Percentiles rank a stretch among this genome's conserved stretches.
Evolutionary conservation across 1,140 invertebrate species (phyloP).

Genomic region (Hestina assimilis): DNA sequence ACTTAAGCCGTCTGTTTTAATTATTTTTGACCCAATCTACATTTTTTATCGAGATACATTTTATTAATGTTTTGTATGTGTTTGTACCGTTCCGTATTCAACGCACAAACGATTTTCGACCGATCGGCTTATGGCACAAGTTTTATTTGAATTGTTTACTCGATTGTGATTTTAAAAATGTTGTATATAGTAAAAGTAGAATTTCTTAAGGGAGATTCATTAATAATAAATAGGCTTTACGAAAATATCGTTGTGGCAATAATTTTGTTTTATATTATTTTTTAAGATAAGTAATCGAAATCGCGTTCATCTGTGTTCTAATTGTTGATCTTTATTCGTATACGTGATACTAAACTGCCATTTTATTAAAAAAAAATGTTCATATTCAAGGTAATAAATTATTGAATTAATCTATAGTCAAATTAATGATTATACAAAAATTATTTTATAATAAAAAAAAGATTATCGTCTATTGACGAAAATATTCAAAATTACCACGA

Average conservation of each 20-base stretch:
- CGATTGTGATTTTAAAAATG: constrained; percentile 31
- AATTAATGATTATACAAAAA: constrained; percentile 18
- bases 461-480: constrained; percentile 37
- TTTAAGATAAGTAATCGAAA: constrained; percentile 34
- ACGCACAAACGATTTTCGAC: constrained; percentile 39
- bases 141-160: constrained; percentile 23
- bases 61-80: neutral
- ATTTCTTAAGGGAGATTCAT: constrained; percentile 39
- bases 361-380: constrained; percentile 49
- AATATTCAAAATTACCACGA: constrained; percentile 20
- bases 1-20: constrained; percentile 5
- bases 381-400: constrained; percentile 47
- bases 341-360: constrained; percentile 74
- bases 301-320: constrained; percentile 46
- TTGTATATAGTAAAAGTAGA: constrained; percentile 45
- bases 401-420: constrained; percentile 20
- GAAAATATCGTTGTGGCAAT: constrained; percentile 57
- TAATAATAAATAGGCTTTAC: constrained; percentile 32
- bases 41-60: neutral
- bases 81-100: constrained; percentile 13
- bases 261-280: constrained; percentile 50
- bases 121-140: constrained; percentile 35
- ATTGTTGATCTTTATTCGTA: constrained; percentile 59
- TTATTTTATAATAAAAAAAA: constrained; percentile 25
- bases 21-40: neutral